Evolutionary conservation across 2,888 invertebrate species (phyloP).

Genomic region (Eristalinus aeneus): DNA sequence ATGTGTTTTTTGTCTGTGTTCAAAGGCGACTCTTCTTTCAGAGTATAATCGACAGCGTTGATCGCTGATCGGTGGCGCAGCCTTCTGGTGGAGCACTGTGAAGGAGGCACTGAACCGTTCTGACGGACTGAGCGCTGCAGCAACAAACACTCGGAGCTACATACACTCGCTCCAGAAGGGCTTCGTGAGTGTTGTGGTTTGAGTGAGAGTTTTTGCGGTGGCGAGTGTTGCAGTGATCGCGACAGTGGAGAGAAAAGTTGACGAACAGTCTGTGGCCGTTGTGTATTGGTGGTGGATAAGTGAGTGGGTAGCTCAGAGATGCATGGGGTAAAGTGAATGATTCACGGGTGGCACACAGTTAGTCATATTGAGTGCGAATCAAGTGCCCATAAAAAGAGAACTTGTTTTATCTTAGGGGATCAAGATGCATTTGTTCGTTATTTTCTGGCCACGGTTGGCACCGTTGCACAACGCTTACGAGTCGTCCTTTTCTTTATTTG

Average conservation of each 20-base stretch:
- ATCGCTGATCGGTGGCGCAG: background rate
- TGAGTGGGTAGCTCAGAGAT: too few relatives aligned
- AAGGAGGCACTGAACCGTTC: background rate
- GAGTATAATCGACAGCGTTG: background rate
- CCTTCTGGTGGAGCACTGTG: background rate
- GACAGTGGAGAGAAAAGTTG: background rate
- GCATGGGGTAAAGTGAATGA: too few relatives aligned
- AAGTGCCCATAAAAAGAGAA: too few relatives aligned
- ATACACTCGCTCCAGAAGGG: background rate
- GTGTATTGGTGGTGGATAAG: too few relatives aligned
- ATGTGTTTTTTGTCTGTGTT: conserved; percentile 3
- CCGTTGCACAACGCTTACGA: too few relatives aligned
- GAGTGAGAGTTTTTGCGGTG: background rate
- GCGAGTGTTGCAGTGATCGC: background rate
- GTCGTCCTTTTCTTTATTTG: too few relatives aligned
- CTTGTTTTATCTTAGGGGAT: too few relatives aligned
- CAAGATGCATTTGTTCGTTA: too few relatives aligned
- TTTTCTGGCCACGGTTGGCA: too few relatives aligned
- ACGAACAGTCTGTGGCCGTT: background rate
- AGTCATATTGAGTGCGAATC: too few relatives aligned
- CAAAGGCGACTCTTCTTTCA: background rate
- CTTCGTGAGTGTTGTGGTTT: background rate
- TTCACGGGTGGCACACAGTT: too few relatives aligned
- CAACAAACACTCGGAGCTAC: background rate
- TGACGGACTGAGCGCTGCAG: background rate